Percentiles rank a stretch among this genome's conserved stretches.
These are phyloP conservation scores for Solea solea DNA, from an alignment of 2,113 vertebrate species.

Conservation along the genomic window DNA sequence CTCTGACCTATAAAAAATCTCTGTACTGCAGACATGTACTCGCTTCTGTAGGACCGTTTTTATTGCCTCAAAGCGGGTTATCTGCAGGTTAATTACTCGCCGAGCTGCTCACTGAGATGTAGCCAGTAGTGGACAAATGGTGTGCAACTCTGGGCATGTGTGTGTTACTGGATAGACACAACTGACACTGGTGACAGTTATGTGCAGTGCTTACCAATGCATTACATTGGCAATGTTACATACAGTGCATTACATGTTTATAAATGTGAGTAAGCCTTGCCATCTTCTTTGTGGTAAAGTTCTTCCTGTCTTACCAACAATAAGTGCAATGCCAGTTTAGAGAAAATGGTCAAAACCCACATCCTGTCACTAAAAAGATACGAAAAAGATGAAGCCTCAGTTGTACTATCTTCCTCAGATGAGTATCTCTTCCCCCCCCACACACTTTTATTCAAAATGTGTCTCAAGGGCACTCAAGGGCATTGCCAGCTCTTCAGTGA, in stretches of 20 bases:
- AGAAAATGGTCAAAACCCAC: not conserved
- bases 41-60: constrained; percentile 26
- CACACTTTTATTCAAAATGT: not conserved
- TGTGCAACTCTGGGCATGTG: not conserved
- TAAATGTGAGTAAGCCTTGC: no score
- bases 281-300: no score
- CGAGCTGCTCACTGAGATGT: constrained; percentile 44
- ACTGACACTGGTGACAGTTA: not conserved
- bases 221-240: not conserved
- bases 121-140: constrained; percentile 22
- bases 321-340: not conserved
- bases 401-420: not conserved
- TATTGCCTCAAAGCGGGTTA: constrained; percentile 48
- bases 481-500: not conserved
- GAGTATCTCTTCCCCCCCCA: not conserved
- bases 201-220: not conserved
- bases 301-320: not conserved
- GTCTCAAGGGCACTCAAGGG: not conserved
- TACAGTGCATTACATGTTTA: not conserved
- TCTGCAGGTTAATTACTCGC: constrained; percentile 63
- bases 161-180: constrained; percentile 8
- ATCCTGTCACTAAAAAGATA: not conserved
- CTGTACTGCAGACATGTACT: constrained; percentile 13
- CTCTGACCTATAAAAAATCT: constrained; percentile 19
- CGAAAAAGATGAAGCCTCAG: not conserved